A percentile compares a stretch with the other conserved stretches of the same genome.
These are phyloP conservation scores for Typhlichthys eigenmanni DNA, from an alignment of 2,797 vertebrate species.

Conservation along the genomic window DNA sequence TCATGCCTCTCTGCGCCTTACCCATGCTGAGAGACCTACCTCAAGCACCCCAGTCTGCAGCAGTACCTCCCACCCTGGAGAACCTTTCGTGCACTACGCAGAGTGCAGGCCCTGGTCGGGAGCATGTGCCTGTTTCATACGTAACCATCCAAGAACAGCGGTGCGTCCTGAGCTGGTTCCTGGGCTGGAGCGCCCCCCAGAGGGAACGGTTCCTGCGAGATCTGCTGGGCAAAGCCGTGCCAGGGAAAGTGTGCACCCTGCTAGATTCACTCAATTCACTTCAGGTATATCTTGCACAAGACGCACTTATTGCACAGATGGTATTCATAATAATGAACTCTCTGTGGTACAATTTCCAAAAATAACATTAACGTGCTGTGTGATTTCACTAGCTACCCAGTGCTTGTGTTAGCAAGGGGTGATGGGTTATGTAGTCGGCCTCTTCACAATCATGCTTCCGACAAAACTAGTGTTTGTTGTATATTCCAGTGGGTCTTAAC, in stretches of 20 bases:
- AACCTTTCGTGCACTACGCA: conserved; percentile 63
- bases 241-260: conserved; percentile 86
- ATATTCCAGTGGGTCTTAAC: too few species aligned
- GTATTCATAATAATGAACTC: too few species aligned
- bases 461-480: too few species aligned
- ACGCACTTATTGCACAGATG: neutral
- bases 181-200: conserved; percentile 79
- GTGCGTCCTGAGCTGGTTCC: conserved; percentile 88
- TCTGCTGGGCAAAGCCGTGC: conserved; percentile 86
- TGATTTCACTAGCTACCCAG: too few species aligned
- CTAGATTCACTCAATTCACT: conserved; percentile 84
- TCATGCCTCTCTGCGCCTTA: conserved; percentile 35
- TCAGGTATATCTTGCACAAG: conserved; percentile 64
- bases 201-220: conserved; percentile 85
- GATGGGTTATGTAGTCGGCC: too few species aligned
- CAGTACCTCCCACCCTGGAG: conserved; percentile 64
- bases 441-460: too few species aligned
- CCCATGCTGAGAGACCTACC: conserved; percentile 55
- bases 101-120: conserved; percentile 26
- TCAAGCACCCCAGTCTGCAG: conserved; percentile 40
- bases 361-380: too few species aligned
- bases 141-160: conserved; percentile 87
- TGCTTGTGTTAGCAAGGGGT: too few species aligned
- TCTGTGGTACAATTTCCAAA: too few species aligned
- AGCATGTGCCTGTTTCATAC: conserved; percentile 76